phyloP scores from a whole-genome alignment of 2,888 invertebrate genomes.

The Agrochola macilenta region DNA sequence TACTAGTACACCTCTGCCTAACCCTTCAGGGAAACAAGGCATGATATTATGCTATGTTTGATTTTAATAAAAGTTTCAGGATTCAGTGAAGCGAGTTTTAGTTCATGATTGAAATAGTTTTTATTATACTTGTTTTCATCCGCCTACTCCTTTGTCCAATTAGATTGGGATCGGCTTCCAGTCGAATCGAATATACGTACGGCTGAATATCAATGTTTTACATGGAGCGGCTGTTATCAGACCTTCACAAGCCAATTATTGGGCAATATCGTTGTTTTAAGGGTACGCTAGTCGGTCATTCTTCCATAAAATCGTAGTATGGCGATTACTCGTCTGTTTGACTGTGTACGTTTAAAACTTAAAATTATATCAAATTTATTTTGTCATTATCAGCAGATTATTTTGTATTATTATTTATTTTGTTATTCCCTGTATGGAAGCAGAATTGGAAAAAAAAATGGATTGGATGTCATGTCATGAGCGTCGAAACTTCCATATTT shows the following conservation, averaged over 20 bases:
- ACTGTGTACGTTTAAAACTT: too few species aligned
- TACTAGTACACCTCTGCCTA: background rate
- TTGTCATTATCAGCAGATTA: too few species aligned
- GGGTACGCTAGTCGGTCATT: too few species aligned
- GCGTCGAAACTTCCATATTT: too few species aligned
- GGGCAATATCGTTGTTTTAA: background rate
- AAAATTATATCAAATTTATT: too few species aligned
- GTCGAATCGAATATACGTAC: background rate
- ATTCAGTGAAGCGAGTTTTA: constrained; percentile 21
- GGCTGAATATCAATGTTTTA: background rate
- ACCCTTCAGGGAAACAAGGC: background rate
- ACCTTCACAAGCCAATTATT: background rate
- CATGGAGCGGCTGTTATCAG: background rate
- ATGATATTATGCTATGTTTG: background rate
- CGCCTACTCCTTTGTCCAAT: constrained; percentile 12
- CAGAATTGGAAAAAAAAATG: too few species aligned
- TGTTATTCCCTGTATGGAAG: too few species aligned
- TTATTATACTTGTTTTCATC: constrained; percentile 18
- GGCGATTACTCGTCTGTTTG: too few species aligned
- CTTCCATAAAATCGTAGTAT: too few species aligned
- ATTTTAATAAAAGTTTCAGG: constrained; percentile 15
- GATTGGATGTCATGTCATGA: too few species aligned
- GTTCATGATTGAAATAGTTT: constrained; percentile 45
- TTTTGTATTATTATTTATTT: too few species aligned
- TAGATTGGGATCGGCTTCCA: background rate